Base-by-base conservation (phyloP, 2,888 invertebrate species). In the Dynastes tityus region DNA sequence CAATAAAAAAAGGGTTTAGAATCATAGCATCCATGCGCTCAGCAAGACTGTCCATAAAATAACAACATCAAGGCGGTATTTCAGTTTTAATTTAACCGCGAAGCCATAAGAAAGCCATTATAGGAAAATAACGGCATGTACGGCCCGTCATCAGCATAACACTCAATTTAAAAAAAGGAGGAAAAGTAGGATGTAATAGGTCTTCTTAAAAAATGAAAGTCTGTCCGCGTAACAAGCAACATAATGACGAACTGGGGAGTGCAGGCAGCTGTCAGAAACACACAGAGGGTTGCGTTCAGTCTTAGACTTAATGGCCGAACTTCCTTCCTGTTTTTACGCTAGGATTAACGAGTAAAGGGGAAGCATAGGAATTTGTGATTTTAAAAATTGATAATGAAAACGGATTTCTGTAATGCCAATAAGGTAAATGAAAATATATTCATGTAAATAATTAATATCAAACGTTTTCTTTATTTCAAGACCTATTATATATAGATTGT, bases 221-320 rank as follows among this genome's bases (percentile, higher is more conserved):
- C 40, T 68, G 70, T 45, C 67, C 77, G 61, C 76, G 78, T 80
- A 80, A 80, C 79, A 71, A 80, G 80, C 75, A 53, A 79, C 77
- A 71, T 78, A 79, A 78, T 77, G 78, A 77, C 63, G 63, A 22
- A 61, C 63, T 29, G 63, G 70, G 71, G 77, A 77, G 40, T 65
- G 53, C 65, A 76, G 71, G 55, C 78, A 76, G 79, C 80, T 80
- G 80, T 80, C 80, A 80, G 74, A 77, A 77, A 64, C 80, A 80
- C 63, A 65, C 77, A 55, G 78, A 79, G 78, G 80, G 77, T 70
- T 51, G 68, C 58, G 58, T 77, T 58, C 58, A 27, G 58, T 73
- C 45, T 58, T 8, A 73, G 58, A 58, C 58, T 27, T 58, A 73
- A 73, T 73, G 73, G 58, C n/a, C 58, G 73, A 73, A 73, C 58